A percentile compares a stretch with the other conserved stretches of the same genome.
These are phyloP conservation scores for Zygaena filipendulae DNA, from an alignment of 2,888 invertebrate species.

Conservation along the genomic window DNA sequence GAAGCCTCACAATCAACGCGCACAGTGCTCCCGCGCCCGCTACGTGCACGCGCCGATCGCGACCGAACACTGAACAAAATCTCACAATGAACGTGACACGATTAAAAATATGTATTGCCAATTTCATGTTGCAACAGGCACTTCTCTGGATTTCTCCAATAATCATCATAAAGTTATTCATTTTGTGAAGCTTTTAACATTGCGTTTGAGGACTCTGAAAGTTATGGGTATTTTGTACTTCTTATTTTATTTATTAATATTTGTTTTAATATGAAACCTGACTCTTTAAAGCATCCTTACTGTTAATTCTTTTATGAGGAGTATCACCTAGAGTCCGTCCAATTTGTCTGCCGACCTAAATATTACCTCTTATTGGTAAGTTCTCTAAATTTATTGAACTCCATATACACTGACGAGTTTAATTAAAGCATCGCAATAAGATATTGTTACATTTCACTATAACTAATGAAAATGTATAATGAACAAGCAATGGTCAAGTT, in stretches of 20 bases:
- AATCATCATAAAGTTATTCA: constrained; percentile 59
- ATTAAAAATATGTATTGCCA: constrained; percentile 67
- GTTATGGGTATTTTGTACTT: constrained; percentile 50
- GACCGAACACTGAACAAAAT: constrained; percentile 48
- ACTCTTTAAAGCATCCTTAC: constrained; percentile 36
- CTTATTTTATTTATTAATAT: constrained; percentile 40
- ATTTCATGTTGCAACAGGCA: constrained; percentile 66
- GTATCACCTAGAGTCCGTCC: constrained; percentile 39
- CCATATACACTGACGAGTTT: constrained; percentile 59
- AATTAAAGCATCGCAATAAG: constrained; percentile 69
- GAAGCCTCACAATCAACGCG: constrained; percentile 53
- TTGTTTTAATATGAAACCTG: constrained; percentile 35
- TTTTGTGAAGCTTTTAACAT: constrained; percentile 56
- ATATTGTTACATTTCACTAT: constrained; percentile 62
- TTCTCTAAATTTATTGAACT: constrained; percentile 55
- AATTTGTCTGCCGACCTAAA: constrained; percentile 41
- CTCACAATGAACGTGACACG: constrained; percentile 48
- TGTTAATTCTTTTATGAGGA: constrained; percentile 31
- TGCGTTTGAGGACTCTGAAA: constrained; percentile 53
- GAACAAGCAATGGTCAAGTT: constrained; percentile 50
- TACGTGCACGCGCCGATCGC: constrained; percentile 21
- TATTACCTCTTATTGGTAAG: constrained; percentile 43
- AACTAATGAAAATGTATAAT: constrained; percentile 51
- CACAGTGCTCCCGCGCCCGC: constrained; percentile 13
- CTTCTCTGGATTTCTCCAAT: constrained; percentile 68